Evolutionary conservation across 2,113 vertebrate species (phyloP), one percentile per base, ranked within the genome.

Genomic region (Perca fluviatilis): DNA sequence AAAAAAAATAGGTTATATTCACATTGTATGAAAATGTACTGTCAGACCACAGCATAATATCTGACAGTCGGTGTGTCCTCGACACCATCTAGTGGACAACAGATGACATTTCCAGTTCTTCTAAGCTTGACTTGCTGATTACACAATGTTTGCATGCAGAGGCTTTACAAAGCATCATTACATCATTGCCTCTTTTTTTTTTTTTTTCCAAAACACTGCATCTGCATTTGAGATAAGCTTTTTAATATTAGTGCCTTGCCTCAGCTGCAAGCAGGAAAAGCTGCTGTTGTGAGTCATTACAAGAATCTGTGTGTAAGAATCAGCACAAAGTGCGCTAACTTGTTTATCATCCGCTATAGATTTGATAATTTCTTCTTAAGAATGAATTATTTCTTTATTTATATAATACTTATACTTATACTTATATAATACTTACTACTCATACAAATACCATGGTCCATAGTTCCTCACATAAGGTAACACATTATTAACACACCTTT

Each of bases 81-180:
- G 27, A 49, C 86, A 13, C 90, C 93, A 82, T 80, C 92, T 94
- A 89, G 89, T 90, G 93, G 90, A 79, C 46, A 64, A 50, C 36
- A 57, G 11, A 0, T 6, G 36, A 36, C 19, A 80, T 2, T 50
- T 58, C 21, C 65, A 71, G 25, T 30, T 74, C 30, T 1, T 47
- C 25, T 16, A 4, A 54, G 1, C 33, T 23, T 16, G 4, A 74
- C 5, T 30, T 47, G 15, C 27, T 77, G 30, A 75, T 85, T 68
- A 69, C 67, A 79, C 60, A 79, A 67, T 69, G 78, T 82, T 76
- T 81, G 77, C 79, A 73, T 60, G 60, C 58, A 64, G 36, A 73
- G 3, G 58, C 62, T 62, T 71, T 30, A 79, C 58, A 72, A 61
- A 80, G 51, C 68, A 76, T 46, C 57, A 69, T 88, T 69, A 79